Evolutionary conservation across 2,888 invertebrate species (phyloP).

Genomic region (Diachrysia chrysitis): DNA sequence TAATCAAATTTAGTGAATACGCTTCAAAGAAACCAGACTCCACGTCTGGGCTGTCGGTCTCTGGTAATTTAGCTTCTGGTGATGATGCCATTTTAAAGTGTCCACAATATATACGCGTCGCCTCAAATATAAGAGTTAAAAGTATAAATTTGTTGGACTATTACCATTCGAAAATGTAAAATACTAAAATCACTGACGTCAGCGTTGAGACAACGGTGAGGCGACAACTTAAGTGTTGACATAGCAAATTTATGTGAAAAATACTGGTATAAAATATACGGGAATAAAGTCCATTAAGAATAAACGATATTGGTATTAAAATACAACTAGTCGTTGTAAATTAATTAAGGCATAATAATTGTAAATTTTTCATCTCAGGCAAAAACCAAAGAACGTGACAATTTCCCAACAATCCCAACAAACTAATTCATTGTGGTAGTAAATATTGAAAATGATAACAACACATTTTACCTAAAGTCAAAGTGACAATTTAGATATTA

Average conservation of each 20-base stretch:
- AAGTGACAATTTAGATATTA: not conserved
- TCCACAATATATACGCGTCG: constrained; percentile 43
- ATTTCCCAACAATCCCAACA: not conserved
- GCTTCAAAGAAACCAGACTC: constrained; percentile 83
- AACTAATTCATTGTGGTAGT: not conserved
- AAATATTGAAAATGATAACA: not conserved
- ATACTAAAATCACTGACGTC: constrained; percentile 77
- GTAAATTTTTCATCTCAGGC: not conserved
- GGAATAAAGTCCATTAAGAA: not conserved
- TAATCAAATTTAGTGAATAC: constrained; percentile 90
- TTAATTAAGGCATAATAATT: not conserved
- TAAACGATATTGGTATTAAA: not conserved
- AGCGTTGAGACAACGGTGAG: constrained; percentile 59
- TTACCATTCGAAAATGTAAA: constrained; percentile 63
- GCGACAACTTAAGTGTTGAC: constrained; percentile 51
- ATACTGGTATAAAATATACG: not conserved
- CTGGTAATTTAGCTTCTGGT: constrained; percentile 73
- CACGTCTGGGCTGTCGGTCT: constrained; percentile 65
- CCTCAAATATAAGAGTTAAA: constrained; percentile 56
- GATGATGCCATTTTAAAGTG: constrained; percentile 74
- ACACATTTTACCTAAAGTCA: not conserved
- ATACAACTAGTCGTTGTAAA: not conserved
- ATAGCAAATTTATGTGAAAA: constrained; percentile 10
- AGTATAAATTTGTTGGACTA: constrained; percentile 68
- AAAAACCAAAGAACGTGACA: not conserved